Conservation (phyloP, 2,113 vertebrate genomes). For the Pomatostomus ruficeps region DNA sequence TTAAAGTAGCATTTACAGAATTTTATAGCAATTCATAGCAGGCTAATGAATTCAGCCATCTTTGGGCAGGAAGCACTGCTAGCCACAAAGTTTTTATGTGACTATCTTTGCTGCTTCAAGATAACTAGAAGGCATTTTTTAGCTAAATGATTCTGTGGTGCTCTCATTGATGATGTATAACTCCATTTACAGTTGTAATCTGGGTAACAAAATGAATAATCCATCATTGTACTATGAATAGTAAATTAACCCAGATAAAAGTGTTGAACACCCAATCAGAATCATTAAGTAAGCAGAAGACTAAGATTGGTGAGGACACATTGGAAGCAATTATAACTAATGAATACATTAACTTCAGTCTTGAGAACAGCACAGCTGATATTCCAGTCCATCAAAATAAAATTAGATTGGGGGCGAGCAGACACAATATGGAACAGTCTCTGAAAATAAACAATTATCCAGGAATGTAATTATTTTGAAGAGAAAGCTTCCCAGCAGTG, state of each 20-base stretch:
- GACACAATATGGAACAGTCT: constrained; percentile 17
- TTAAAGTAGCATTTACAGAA: neutral
- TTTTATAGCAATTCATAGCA: neutral
- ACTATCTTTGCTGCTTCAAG: constrained; percentile 32
- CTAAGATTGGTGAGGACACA: constrained; percentile 69
- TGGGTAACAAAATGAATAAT: constrained; percentile 76
- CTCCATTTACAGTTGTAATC: constrained; percentile 76
- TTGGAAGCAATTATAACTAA: constrained; percentile 75
- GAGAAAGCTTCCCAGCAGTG: neutral
- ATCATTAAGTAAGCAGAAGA: constrained; percentile 71
- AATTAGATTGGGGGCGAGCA: constrained; percentile 45
- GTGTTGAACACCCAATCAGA: constrained; percentile 75
- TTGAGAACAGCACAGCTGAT: neutral
- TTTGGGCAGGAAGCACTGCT: neutral
- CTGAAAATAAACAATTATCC: constrained; percentile 50
- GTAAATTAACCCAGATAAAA: constrained; percentile 80
- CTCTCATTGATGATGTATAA: constrained; percentile 71
- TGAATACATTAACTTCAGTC: constrained; percentile 73
- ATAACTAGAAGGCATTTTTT: constrained; percentile 62
- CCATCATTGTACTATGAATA: constrained; percentile 78
- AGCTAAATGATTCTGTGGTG: constrained; percentile 44
- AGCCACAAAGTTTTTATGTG: constrained; percentile 1
- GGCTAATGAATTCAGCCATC: neutral
- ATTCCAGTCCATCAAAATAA: constrained; percentile 61
- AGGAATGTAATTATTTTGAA: constrained; percentile 30